Percentiles rank a stretch among this genome's conserved stretches.
phyloP scores from a whole-genome alignment of 2,888 invertebrate species.

The Erebia epiphron region DNA sequence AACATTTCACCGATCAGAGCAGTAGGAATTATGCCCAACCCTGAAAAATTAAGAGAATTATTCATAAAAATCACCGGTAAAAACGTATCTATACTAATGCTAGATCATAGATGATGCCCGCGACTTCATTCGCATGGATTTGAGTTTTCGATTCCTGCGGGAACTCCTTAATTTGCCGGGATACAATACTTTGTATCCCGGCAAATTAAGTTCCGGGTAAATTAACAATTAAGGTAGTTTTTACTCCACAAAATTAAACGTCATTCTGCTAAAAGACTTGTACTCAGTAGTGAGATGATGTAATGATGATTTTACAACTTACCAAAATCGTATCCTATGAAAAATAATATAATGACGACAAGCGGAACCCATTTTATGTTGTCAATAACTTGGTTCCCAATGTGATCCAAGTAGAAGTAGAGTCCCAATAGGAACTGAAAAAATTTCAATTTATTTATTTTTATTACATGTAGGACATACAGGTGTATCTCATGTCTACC shows the following conservation, averaged over 20 bases:
- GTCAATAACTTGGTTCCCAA: neutral
- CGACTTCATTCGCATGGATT: no score
- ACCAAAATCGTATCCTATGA: conserved; percentile 47
- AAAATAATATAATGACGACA: conserved; percentile 48
- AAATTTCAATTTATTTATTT: neutral
- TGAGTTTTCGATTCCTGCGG: neutral
- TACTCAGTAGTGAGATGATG: no score
- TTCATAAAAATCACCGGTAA: neutral
- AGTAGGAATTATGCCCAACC: conserved; percentile 43
- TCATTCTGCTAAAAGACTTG: no score
- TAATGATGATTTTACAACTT: neutral
- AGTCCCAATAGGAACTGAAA: conserved; percentile 17
- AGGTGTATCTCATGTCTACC: neutral
- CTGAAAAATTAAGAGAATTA: conserved; percentile 34
- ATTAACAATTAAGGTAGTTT: no score
- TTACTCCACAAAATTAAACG: no score
- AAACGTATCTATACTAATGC: no score
- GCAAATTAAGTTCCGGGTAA: no score
- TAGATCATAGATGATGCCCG: no score
- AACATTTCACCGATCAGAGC: conserved; percentile 45
- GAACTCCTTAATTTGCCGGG: no score
- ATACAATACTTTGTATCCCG: no score
- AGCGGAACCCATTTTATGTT: conserved; percentile 53
- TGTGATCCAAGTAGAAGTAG: conserved; percentile 14
- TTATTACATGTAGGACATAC: neutral